Evolutionary conservation across 2,797 vertebrate species (phyloP).

Genomic region (Oreochromis mossambicus): DNA sequence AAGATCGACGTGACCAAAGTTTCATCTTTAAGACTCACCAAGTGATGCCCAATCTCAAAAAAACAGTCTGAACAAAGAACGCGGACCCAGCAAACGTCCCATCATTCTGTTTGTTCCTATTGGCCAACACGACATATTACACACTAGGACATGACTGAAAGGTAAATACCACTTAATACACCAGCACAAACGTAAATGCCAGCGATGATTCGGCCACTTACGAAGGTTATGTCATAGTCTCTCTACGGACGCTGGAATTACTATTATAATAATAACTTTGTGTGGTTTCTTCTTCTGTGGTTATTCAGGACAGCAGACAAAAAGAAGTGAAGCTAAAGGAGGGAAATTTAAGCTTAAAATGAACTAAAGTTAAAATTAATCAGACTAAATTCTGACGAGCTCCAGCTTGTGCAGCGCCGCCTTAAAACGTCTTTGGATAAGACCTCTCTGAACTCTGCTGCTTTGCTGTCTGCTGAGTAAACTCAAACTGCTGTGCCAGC

Average conservation of each 20-base stretch:
- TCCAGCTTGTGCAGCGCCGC: neutral
- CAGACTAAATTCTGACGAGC: neutral
- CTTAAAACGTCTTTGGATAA: neutral
- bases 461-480: neutral
- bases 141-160: neutral
- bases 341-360: neutral
- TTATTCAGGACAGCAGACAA: neutral
- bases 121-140: neutral
- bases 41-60: neutral
- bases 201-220: neutral
- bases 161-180: accelerated
- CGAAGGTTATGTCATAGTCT: neutral
- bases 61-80: neutral
- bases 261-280: accelerated
- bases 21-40: neutral
- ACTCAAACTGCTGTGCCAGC: neutral
- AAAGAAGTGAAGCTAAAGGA: neutral
- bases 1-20: neutral
- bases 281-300: neutral
- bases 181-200: neutral
- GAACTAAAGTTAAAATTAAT: neutral
- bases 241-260: accelerated
- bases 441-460: neutral
- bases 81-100: neutral
- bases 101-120: neutral